These are phyloP conservation scores for Apis mellifera DNA, from an alignment of 1,140 invertebrate species.

Conservation along the genomic window DNA sequence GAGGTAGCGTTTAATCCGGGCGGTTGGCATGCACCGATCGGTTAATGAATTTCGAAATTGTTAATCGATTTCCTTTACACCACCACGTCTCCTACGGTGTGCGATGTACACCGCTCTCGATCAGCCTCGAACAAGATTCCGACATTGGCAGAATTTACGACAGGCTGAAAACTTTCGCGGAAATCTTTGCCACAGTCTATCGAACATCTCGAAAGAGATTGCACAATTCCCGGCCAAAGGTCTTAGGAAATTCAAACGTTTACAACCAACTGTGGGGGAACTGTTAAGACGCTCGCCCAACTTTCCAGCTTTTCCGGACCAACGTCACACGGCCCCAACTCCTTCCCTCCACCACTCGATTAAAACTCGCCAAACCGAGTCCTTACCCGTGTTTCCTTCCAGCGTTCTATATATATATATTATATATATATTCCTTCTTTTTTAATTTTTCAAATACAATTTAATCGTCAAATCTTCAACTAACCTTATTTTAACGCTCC, in stretches of 20 bases:
- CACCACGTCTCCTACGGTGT: too few species aligned
- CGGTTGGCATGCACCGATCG: not conserved
- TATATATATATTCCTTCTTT: not conserved
- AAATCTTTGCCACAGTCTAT: not conserved
- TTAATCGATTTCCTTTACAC: slow-evolving; percentile 37
- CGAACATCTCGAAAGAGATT: slow-evolving; percentile 1
- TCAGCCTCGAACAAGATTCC: not conserved
- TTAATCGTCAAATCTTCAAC: too few species aligned
- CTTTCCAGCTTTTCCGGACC: slow-evolving; percentile 17
- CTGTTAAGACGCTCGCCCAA: slow-evolving; percentile 22
- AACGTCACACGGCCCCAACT: not conserved
- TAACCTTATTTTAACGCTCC: too few species aligned
- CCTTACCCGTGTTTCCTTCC: not conserved
- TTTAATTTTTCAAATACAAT: too few species aligned
- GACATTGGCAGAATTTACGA: not conserved
- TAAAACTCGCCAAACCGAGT: not conserved
- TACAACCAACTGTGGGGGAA: not conserved
- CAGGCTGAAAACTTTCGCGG: not conserved
- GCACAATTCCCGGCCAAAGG: not conserved
- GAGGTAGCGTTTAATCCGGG: too few species aligned
- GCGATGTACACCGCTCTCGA: not conserved
- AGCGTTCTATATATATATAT: not conserved
- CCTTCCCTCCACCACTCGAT: slow-evolving; percentile 15
- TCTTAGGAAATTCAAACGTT: slow-evolving; percentile 20
- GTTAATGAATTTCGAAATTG: slow-evolving; percentile 43